Percentiles rank a stretch among this genome's conserved stretches.
Evolutionary conservation across 2,888 invertebrate genomes (phyloP).

Genomic region (Hofmannophila pseudospretella): DNA sequence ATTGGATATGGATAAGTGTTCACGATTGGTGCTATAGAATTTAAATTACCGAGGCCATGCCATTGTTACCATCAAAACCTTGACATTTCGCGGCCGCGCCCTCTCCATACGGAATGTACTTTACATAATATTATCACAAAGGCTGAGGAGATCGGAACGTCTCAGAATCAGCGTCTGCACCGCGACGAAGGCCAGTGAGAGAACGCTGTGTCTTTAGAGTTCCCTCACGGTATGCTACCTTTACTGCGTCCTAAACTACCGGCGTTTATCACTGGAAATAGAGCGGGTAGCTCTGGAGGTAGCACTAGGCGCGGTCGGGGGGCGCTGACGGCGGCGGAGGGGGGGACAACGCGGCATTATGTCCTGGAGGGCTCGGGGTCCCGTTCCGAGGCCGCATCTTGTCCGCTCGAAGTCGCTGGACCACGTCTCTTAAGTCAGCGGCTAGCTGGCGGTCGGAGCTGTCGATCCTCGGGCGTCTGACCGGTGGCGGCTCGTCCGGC

Average conservation of each 20-base stretch:
- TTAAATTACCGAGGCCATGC: conserved; percentile 9
- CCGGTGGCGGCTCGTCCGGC: conserved; percentile 75
- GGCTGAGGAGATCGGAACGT: conserved; percentile 54
- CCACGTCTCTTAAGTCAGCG: conserved; percentile 70
- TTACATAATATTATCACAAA: conserved; percentile 69
- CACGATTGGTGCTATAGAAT: conserved; percentile 9
- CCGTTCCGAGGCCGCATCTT: conserved; percentile 62
- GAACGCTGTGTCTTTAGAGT: background rate
- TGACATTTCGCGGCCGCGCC: conserved; percentile 18
- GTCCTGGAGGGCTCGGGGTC: conserved; percentile 53
- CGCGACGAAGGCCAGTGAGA: background rate
- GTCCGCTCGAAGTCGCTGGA: conserved; percentile 68
- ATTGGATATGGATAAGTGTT: conserved; percentile 13
- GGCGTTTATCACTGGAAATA: conserved; percentile 19
- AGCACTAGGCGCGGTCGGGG: conserved; percentile 41
- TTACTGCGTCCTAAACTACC: conserved; percentile 1
- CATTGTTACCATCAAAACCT: conserved; percentile 11
- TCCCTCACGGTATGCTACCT: background rate
- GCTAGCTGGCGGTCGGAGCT: conserved; percentile 67
- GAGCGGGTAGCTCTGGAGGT: conserved; percentile 15
- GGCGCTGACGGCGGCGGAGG: conserved; percentile 37
- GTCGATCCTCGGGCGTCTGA: conserved; percentile 70
- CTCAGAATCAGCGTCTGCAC: conserved; percentile 16
- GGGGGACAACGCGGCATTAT: conserved; percentile 27
- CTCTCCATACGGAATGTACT: conserved; percentile 62